Evolutionary conservation across 2,113 vertebrate species (phyloP).

Genomic region (Engystomops pustulosus): DNA sequence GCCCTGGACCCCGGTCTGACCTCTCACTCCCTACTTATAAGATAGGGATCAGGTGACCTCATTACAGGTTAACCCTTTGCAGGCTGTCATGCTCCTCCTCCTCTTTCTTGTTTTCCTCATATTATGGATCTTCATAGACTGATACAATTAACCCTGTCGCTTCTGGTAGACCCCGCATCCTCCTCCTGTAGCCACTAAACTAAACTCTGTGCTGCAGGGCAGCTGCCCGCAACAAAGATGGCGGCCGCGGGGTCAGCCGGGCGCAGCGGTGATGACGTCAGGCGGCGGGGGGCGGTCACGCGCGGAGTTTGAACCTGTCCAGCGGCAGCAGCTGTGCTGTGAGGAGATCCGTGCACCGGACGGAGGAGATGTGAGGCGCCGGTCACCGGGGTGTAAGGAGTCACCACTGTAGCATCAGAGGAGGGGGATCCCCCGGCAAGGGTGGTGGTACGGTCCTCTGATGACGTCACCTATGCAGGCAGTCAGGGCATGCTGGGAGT

Average conservation of each 20-base stretch:
- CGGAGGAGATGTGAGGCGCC: neutral
- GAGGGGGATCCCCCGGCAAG: neutral
- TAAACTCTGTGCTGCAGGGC: no score
- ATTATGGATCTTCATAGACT: neutral
- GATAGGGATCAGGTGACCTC: neutral
- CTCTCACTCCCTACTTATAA: neutral
- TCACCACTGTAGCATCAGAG: conserved; percentile 35
- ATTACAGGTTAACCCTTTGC: neutral
- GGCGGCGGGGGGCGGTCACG: neutral
- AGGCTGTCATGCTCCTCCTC: neutral
- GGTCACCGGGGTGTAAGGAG: neutral
- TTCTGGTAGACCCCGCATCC: no score
- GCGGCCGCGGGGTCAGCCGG: neutral
- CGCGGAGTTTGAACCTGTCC: conserved; percentile 63
- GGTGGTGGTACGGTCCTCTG: neutral
- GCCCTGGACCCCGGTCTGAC: neutral
- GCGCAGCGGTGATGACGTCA: neutral
- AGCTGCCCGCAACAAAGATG: conserved; percentile 43
- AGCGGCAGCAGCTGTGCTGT: conserved; percentile 66
- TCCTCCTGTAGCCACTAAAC: no score
- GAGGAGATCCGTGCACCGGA: neutral
- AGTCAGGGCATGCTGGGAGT: neutral
- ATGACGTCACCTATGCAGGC: no score
- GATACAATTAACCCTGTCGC: neutral
- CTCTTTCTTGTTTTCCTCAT: neutral